phyloP scores from a whole-genome alignment of 2,797 vertebrate genomes.

The Lindbergichthys nudifrons region DNA sequence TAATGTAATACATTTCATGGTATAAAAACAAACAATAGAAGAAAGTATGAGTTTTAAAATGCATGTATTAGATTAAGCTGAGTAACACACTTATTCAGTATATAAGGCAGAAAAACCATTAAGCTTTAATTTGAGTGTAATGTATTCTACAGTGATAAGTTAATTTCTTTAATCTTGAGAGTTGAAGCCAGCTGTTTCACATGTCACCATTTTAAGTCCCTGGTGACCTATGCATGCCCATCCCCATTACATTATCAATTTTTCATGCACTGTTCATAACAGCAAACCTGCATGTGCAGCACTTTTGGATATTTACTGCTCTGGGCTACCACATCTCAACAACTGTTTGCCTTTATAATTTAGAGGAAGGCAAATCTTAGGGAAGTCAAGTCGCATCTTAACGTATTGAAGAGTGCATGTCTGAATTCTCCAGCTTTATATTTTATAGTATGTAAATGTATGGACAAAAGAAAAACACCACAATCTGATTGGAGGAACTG shows the following conservation, averaged over 20 bases:
- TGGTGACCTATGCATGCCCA: slow-evolving; percentile 11
- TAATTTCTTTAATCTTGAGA: slow-evolving; percentile 29
- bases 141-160: slow-evolving; percentile 16
- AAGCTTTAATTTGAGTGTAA: slow-evolving; percentile 13
- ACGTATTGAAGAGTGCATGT: neutral
- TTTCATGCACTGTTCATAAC: slow-evolving; percentile 26
- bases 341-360: neutral
- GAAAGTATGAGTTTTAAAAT: neutral
- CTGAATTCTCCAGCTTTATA: neutral
- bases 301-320: slow-evolving; percentile 25
- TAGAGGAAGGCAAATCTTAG: neutral
- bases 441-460: neutral
- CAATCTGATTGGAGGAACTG: slow-evolving; percentile 8
- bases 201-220: slow-evolving; percentile 18
- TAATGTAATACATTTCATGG: neutral
- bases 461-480: slow-evolving; percentile 5
- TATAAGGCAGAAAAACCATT: neutral
- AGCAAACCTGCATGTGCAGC: slow-evolving; percentile 30
- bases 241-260: slow-evolving; percentile 12
- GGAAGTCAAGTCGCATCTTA: neutral
- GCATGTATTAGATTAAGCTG: neutral
- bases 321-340: slow-evolving; percentile 14
- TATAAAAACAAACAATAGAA: neutral
- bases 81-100: neutral
- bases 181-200: slow-evolving; percentile 22